Evolutionary conservation across 2,888 invertebrate genomes (phyloP).

Genomic region (Stenichneumon culpator): DNA sequence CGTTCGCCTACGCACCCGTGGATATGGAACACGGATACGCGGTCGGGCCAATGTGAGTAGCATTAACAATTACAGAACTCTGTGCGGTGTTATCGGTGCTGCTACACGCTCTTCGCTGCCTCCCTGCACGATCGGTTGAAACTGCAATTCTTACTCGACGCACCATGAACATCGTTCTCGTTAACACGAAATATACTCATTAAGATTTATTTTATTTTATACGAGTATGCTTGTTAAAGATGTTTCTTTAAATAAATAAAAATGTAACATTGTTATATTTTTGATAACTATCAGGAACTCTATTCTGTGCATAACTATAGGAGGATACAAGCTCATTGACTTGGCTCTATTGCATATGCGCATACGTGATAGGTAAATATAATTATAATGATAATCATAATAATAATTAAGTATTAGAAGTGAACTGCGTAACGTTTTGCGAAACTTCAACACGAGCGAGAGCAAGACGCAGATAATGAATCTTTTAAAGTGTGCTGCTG

Average conservation of each 20-base stretch:
- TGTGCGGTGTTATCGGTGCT: neutral
- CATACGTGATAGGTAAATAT: conserved; percentile 2
- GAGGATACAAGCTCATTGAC: neutral
- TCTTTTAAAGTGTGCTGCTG: conserved; percentile 48
- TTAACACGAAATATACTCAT: neutral
- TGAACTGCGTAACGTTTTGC: conserved; percentile 55
- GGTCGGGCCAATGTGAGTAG: conserved; percentile 41
- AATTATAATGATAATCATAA: conserved; percentile 2
- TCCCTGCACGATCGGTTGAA: neutral
- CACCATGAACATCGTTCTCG: neutral
- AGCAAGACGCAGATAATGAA: conserved; percentile 18
- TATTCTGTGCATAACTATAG: neutral
- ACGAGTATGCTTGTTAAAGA: neutral
- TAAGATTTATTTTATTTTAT: neutral
- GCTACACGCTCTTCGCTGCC: neutral
- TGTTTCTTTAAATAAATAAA: neutral
- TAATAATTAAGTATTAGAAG: conserved; percentile 40
- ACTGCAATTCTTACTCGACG: neutral
- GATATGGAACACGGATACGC: conserved; percentile 53
- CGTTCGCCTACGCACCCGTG: conserved; percentile 58
- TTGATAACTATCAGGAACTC: neutral
- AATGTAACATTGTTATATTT: neutral
- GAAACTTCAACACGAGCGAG: conserved; percentile 43
- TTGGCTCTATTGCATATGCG: neutral
- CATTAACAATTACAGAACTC: conserved; percentile 7